Conservation (phyloP, 92 coral and sea anemone species). For the Diadumene lineata region DNA sequence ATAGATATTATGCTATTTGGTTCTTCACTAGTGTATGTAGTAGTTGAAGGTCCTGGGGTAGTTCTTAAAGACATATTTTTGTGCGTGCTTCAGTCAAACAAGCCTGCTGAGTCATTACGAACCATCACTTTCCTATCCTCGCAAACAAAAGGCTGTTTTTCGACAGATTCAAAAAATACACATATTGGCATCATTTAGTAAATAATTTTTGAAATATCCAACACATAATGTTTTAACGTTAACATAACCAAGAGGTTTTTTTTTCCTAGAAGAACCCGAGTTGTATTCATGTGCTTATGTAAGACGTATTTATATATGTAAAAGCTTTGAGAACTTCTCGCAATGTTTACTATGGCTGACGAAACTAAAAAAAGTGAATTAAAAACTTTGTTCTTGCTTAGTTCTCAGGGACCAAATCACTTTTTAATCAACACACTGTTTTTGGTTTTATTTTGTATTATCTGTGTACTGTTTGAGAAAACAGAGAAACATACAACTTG, state of each 20-base stretch:
- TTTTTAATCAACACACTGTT: neutral
- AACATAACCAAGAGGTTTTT: neutral
- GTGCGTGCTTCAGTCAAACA: neutral
- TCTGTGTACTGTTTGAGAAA: neutral
- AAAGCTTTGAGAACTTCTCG: too few relatives aligned
- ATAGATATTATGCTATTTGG: neutral
- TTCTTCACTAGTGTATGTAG: neutral
- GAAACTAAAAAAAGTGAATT: neutral
- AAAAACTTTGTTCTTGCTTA: too few relatives aligned
- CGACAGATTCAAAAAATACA: neutral
- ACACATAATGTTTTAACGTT: neutral
- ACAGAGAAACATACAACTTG: neutral
- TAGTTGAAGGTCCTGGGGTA: neutral
- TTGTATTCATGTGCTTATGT: conserved; percentile 13
- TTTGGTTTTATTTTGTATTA: neutral
- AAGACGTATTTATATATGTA: too few relatives aligned
- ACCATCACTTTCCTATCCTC: neutral
- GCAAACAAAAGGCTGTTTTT: conserved; percentile 3
- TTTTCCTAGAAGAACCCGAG: neutral
- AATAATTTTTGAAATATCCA: neutral
- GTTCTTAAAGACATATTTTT: neutral
- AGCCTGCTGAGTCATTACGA: conserved; percentile 20
- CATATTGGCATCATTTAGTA: neutral
- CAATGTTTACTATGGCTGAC: neutral
- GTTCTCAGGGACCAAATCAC: too few relatives aligned